Percentiles rank a stretch among this genome's conserved stretches.
These are phyloP conservation scores for Psephotus haematonotus DNA, from an alignment of 2,113 vertebrate species.

Conservation along the genomic window DNA sequence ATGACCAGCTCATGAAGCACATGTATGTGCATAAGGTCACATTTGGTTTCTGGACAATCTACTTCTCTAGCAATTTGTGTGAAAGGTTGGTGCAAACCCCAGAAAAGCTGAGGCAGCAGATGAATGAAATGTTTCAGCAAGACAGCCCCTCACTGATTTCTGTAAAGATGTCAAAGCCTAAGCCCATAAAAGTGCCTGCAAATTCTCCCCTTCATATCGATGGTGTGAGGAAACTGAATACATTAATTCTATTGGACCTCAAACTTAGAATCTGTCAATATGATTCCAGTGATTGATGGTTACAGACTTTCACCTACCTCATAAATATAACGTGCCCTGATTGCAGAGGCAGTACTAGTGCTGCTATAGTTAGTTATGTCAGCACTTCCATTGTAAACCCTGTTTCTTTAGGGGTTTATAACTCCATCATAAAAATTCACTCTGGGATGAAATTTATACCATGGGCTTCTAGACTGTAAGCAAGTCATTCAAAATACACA, in stretches of 20 bases:
- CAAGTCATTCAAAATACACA: conserved; percentile 36
- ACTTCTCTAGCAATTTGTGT: not conserved
- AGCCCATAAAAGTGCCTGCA: conserved; percentile 54
- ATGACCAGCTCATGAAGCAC: not conserved
- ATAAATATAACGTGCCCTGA: conserved; percentile 78
- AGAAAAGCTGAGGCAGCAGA: not conserved
- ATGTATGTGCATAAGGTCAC: not conserved
- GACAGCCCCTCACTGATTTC: conserved; percentile 41
- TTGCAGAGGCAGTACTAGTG: conserved; percentile 67
- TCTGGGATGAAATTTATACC: conserved; percentile 73
- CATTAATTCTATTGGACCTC: conserved; percentile 70
- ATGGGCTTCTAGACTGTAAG: conserved; percentile 43
- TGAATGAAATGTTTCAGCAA: conserved; percentile 46
- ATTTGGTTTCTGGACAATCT: conserved; percentile 25
- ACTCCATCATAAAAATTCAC: conserved; percentile 75
- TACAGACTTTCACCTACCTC: conserved; percentile 78
- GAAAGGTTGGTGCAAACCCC: not conserved
- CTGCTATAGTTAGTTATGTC: conserved; percentile 76
- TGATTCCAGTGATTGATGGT: conserved; percentile 76
- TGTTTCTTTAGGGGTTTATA: conserved; percentile 74
- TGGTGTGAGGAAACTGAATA: conserved; percentile 65
- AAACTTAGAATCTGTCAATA: conserved; percentile 75
- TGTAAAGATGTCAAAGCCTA: conserved; percentile 54
- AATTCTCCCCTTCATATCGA: conserved; percentile 47
- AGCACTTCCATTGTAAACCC: conserved; percentile 77